Base-by-base conservation (phyloP, 2,113 vertebrate species). In the Psettodes erumei region DNA sequence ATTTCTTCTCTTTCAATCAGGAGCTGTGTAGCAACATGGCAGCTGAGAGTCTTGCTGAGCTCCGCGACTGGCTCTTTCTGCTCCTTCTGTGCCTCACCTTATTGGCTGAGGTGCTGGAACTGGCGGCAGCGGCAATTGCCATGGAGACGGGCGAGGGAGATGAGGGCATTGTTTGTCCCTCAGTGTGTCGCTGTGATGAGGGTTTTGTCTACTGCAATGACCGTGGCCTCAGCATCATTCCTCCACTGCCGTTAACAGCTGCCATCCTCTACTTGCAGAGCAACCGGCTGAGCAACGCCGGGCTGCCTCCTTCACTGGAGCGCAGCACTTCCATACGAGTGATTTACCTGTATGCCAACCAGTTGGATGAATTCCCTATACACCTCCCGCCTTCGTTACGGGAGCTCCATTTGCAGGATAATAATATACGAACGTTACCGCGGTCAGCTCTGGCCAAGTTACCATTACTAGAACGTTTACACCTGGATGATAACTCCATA, bases 171-270 rank as follows among this genome's bases (percentile, higher is more conserved):
- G 88, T 94, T 30, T 97, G 96, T 88, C 97, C 93, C 1, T 95
- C 94, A 0, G 95, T 96, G 2, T 98, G 97, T 86, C 96, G 97
- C 83, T 99, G 97, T 1, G 93, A 98, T 67, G 94, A 95, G 0
- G 95, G 96, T 32, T 98, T 97, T 75, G 94, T 98, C 82, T 99
- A 98, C 90, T 98, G 97, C 95, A 98, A 98, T 0, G 97, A 98
- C 93, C 96, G 97, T 19, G 96, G 96, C 0, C 86, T 99, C 16
- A 95, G 96, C 15, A 85, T 96, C 65, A 93, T 98, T 27, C 97
- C 97, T 0, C 86, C 96, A 0, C 92, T 99, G 56, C 98, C 98
- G 0, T 79, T 95, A 0, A 92, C 88, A 5, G 97, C 96, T 55
- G 96, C 96, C 61, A 97, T 97, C 37, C 95, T 99, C 3, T 99